These are phyloP conservation scores for Aplodontia rufa DNA, from an alignment of 2,113 vertebrate genomes.

Conservation along the genomic window DNA sequence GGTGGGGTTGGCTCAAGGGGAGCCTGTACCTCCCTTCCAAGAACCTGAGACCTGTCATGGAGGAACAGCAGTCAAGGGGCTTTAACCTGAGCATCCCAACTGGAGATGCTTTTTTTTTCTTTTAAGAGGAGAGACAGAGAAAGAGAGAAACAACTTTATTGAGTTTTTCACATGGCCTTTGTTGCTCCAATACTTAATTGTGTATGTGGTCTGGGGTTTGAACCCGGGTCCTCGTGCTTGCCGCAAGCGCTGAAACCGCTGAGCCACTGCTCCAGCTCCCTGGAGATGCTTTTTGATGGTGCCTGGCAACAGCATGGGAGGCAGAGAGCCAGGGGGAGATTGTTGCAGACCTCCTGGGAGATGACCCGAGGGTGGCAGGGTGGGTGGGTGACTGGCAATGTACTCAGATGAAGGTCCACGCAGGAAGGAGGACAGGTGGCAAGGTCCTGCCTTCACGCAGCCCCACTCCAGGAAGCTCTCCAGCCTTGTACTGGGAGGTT, in stretches of 20 bases:
- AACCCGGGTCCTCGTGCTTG: no score
- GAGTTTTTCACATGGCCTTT: no score
- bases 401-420: accelerated
- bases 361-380: not conserved
- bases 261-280: no score
- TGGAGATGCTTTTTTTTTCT: no score
- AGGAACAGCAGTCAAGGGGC: not conserved
- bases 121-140: no score
- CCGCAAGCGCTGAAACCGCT: no score
- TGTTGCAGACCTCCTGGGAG: not conserved
- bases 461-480: not conserved
- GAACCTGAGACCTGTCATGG: not conserved
- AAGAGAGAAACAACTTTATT: no score
- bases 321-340: not conserved
- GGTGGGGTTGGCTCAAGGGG: not conserved
- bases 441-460: not conserved
- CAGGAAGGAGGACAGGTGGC: not conserved
- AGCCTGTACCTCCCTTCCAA: not conserved
- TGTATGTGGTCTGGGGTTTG: no score
- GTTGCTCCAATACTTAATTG: no score
- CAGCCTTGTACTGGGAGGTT: not conserved
- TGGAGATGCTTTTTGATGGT: not conserved
- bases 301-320: not conserved
- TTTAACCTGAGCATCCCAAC: not conserved
- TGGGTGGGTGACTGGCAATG: no score